Conservation (phyloP, 2,888 invertebrate species). For the Paralinhomoeus sp. region DNA sequence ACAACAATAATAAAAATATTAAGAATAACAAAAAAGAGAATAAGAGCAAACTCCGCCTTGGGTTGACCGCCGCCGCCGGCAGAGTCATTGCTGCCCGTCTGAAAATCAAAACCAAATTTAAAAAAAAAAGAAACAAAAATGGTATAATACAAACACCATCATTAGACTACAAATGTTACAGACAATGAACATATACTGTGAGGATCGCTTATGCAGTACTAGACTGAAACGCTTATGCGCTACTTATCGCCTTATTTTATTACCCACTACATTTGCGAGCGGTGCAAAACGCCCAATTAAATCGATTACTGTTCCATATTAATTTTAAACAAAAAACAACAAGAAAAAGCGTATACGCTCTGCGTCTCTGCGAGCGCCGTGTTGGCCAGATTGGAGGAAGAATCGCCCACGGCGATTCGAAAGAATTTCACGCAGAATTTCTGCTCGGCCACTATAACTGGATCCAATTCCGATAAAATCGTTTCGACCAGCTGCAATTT, state of each 20-base stretch:
- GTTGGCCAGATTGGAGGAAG: not conserved
- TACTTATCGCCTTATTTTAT: too few relatives aligned
- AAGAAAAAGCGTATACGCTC: slow-evolving; percentile 5
- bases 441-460: slow-evolving; percentile 74
- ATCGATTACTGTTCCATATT: too few relatives aligned
- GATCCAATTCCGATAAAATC: slow-evolving; percentile 65
- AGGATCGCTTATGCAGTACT: too few relatives aligned
- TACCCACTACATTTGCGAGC: too few relatives aligned
- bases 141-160: too few relatives aligned
- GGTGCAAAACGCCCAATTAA: too few relatives aligned
- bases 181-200: too few relatives aligned
- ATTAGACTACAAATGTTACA: not conserved
- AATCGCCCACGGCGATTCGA: slow-evolving; percentile 42
- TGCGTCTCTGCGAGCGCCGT: slow-evolving; percentile 6
- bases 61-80: not conserved
- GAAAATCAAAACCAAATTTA: not conserved
- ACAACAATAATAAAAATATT: too few relatives aligned
- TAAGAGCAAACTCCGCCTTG: not conserved
- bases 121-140: too few relatives aligned
- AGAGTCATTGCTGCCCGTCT: not conserved
- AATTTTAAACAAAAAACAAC: not conserved
- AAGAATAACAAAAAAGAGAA: not conserved
- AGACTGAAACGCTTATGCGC: too few relatives aligned
- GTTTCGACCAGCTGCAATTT: slow-evolving; percentile 49
- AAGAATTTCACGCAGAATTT: slow-evolving; percentile 80